A percentile compares a stretch with the other conserved stretches of the same genome.
phyloP scores from a whole-genome alignment of 2,888 invertebrate species.

The Pomacea canaliculata region DNA sequence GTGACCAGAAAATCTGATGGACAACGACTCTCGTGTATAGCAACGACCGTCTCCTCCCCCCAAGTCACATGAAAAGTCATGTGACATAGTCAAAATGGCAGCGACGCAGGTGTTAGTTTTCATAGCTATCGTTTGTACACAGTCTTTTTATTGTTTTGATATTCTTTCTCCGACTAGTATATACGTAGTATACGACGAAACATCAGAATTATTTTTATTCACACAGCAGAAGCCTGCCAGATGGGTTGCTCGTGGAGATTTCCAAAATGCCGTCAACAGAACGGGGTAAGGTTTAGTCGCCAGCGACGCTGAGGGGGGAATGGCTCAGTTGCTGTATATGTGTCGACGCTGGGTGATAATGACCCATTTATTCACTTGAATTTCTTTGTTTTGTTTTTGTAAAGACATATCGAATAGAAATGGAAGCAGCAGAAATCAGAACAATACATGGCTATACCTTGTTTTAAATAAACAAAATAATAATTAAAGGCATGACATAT shows the following conservation, averaged over 20 bases:
- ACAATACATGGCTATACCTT: no score
- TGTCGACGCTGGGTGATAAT: no score
- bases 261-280: slow-evolving; percentile 5
- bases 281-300: background rate
- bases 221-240: background rate
- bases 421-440: no score
- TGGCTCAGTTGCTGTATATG: no score
- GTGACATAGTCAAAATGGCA: slow-evolving; percentile 1
- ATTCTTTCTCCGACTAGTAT: background rate
- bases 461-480: no score
- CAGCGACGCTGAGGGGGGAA: no score
- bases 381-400: no score
- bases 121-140: background rate
- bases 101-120: background rate
- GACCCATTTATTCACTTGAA: no score
- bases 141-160: background rate
- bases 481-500: no score
- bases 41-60: background rate
- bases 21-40: no score
- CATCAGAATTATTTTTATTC: background rate
- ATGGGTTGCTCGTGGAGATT: slow-evolving; percentile 3
- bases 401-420: no score
- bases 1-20: no score
- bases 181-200: background rate
- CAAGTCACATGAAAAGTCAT: background rate